Evolutionary conservation across 2,888 invertebrate genomes (phyloP).

Genomic region (Heliconius cydno): DNA sequence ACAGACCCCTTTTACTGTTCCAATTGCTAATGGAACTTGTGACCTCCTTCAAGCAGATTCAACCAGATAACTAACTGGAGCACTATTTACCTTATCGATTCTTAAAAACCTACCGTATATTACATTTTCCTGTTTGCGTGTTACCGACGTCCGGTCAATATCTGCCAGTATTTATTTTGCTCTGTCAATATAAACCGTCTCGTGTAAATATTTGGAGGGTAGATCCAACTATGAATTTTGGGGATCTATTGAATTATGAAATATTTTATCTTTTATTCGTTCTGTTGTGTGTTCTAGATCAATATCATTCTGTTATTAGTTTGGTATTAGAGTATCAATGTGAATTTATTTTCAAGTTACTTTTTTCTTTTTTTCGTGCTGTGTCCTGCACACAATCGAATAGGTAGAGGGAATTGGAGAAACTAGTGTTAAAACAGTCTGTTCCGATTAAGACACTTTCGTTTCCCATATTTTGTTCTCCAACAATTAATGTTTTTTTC

Average conservation of each 20-base stretch:
- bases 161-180: slow-evolving; percentile 50
- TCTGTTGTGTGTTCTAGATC: slow-evolving; percentile 3
- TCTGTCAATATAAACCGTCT: slow-evolving; percentile 50
- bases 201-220: slow-evolving; percentile 49
- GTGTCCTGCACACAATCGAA: too few species aligned
- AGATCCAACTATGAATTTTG: slow-evolving; percentile 40
- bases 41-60: background rate
- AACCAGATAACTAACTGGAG: background rate
- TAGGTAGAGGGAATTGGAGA: too few species aligned
- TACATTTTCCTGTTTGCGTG: slow-evolving; percentile 37
- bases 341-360: background rate
- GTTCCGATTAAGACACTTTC: too few species aligned
- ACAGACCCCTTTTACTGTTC: background rate
- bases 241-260: slow-evolving; percentile 18
- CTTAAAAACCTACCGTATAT: slow-evolving; percentile 33
- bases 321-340: background rate
- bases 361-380: too few species aligned
- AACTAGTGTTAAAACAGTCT: too few species aligned
- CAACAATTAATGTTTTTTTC: too few species aligned
- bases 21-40: background rate
- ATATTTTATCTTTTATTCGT: background rate
- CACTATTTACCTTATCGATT: slow-evolving; percentile 23
- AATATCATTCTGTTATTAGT: background rate
- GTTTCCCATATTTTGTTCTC: too few species aligned
- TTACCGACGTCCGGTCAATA: slow-evolving; percentile 47